Base-by-base conservation (phyloP, 2,797 vertebrate genomes). In the Fundulus diaphanus region DNA sequence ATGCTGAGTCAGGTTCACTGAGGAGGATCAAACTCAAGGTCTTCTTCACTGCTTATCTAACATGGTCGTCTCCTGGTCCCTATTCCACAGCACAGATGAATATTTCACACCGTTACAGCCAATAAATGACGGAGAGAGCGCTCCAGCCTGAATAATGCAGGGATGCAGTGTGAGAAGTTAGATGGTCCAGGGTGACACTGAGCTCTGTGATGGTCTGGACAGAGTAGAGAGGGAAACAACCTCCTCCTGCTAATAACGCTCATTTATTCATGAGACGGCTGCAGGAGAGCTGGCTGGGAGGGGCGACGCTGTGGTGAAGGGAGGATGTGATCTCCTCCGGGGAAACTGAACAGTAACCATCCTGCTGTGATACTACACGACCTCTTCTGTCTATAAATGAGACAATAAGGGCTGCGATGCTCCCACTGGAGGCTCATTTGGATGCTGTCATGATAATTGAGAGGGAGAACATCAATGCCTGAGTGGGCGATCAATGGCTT, bases 111-210 rank as follows among this genome's bases (percentile, higher is more conserved):
- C 40, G 3, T 18, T 29, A 35, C 5, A 12, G 29, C 69, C 4
- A 33, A 61, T 85, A 56, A 33, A 44, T 66, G 68, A 81, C 78
- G 67, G 69, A 84, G 74, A 76, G 57, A 69, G 72, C 56, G 73
- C 84, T 82, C 83, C 81, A 51, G n/a, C 0, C 46, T 88, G 73
- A 81, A 88, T 80, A 80, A 87, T 77, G 76, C 37, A 18, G 27
- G 65, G 86, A 79, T 76, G 74, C 51, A 8, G 33, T 74, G 85
- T 78, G 66, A 82, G 67, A 78, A 73, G 57, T 7, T 3, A 74
- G 74, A 77, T 40, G 59, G 79, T 73, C 52, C 49, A 22, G 72
- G 33, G 20, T 5, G 24, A 9, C 7, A 8, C 37, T 24, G 16
- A 51, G 49, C 27, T n/a, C 9, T 69, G 67, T 49, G 7, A 27